These are phyloP conservation scores for Sarcoramphus papa DNA, from an alignment of 2,797 vertebrate species.

Conservation along the genomic window DNA sequence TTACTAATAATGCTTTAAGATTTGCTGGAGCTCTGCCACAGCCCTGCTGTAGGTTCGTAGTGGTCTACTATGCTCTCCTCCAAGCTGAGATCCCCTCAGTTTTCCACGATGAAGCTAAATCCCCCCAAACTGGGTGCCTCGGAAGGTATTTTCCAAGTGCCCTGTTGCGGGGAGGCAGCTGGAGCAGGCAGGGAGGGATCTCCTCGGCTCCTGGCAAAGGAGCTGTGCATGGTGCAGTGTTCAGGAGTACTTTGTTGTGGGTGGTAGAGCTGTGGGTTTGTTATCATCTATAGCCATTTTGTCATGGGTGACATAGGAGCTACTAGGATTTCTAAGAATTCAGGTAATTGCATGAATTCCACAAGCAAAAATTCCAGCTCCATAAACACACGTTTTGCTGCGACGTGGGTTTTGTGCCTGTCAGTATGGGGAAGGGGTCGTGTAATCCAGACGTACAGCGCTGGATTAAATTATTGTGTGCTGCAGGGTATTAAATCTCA, in stretches of 20 bases:
- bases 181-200: not conserved
- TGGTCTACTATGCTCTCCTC: not conserved
- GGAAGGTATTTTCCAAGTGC: not conserved
- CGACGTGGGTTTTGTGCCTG: not conserved
- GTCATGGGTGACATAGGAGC: not conserved
- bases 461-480: not conserved
- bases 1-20: not conserved
- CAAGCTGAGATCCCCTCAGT: not conserved
- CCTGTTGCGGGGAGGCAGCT: not conserved
- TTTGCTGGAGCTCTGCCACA: slow-evolving; percentile 1
- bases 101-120: not conserved
- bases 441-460: not conserved
- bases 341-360: not conserved
- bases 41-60: not conserved
- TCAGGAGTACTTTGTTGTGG: not conserved
- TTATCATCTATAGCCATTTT: not conserved
- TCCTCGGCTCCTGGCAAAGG: not conserved
- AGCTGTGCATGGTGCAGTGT: fast-evolving
- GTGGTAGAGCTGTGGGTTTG: fast-evolving
- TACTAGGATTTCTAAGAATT: not conserved
- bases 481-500: not conserved
- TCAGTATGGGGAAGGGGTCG: not conserved
- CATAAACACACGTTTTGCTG: fast-evolving
- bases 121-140: not conserved
- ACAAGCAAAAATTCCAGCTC: not conserved